phyloP scores from a whole-genome alignment of 2,888 invertebrate species.

The Melanchra persicariae region DNA sequence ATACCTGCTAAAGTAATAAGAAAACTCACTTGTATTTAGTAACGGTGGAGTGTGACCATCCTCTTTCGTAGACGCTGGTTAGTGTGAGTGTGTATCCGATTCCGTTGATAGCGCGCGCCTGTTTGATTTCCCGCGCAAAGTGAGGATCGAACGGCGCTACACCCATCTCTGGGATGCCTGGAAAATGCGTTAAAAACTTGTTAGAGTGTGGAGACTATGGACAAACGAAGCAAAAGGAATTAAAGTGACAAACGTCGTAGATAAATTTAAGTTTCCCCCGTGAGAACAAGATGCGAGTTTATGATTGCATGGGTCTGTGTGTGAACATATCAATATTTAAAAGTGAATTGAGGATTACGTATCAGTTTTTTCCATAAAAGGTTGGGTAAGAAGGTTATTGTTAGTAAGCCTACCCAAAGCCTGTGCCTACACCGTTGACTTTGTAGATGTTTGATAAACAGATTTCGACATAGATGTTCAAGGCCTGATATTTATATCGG shows the following conservation, averaged over 20 bases:
- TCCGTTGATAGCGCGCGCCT: constrained; percentile 91
- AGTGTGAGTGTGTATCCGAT: constrained; percentile 93
- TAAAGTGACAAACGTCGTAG: neutral
- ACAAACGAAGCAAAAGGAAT: neutral
- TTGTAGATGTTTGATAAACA: constrained; percentile 1
- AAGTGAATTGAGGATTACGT: neutral
- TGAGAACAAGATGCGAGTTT: neutral
- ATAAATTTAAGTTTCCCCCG: neutral
- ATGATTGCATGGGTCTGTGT: neutral
- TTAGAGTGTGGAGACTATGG: neutral
- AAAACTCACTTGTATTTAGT: constrained; percentile 92
- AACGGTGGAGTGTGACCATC: constrained; percentile 94
- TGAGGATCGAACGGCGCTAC: constrained; percentile 95
- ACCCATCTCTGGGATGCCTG: constrained; percentile 94
- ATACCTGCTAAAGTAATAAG: neutral
- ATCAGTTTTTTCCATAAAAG: constrained; percentile 10
- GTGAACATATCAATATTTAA: neutral
- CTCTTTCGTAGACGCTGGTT: constrained; percentile 94
- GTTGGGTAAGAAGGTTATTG: neutral
- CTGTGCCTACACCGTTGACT: neutral
- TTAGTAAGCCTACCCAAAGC: neutral
- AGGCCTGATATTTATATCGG: neutral
- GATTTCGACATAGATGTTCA: constrained; percentile 6
- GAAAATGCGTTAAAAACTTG: neutral
- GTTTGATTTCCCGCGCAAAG: constrained; percentile 92